Evolutionary conservation across 2,113 vertebrate species (phyloP), one percentile per base, ranked within the genome.

Genomic region (Myotis yumanensis): DNA sequence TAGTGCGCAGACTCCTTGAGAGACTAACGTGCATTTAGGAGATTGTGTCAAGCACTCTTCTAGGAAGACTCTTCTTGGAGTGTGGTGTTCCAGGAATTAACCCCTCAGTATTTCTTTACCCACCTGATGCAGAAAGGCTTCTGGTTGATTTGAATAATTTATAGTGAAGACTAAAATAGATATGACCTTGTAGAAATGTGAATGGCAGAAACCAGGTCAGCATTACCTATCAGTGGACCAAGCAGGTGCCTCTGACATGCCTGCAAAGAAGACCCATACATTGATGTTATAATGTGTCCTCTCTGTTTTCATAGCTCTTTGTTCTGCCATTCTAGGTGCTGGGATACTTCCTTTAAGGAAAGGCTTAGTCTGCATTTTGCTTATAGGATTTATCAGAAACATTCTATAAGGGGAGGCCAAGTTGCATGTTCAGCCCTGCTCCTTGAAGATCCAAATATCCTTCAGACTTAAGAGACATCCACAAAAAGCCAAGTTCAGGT

Each of bases 111-210:
- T 23, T 77, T 79, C 17, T 83, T 93, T 72, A 90, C 9, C 30
- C 17, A 82, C 30, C 22, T 87, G 52, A 25, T 77, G 4, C 80
- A 90, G 77, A 90, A 68, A 90, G 48, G 7, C 57, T 91, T 86
- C 73, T 89, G 69, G 11, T 8, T 96, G 11, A 35, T 89, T 14
- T 96, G 32, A 89, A 79, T 86, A 89, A 75, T 89, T 72, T 86
- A 66, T 22, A 84, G 35, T 75, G 51, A 80, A 64, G 52, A 77
- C 11, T 75, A 86, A 92, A 82, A 82, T 57, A 93, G 82, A 59
- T 22, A 86, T 23, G n/a, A 82, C 22, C 64, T 43, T 82, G 10
- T 68, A 76, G 51, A 96, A 85, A 72, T 10, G 23, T 37, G n/a
- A 80, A 48, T 3, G 79, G 48, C 48, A 83, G 52, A 89, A 93